Conservation (phyloP, 2,888 invertebrate genomes). For the Agonopterix arenella region DNA sequence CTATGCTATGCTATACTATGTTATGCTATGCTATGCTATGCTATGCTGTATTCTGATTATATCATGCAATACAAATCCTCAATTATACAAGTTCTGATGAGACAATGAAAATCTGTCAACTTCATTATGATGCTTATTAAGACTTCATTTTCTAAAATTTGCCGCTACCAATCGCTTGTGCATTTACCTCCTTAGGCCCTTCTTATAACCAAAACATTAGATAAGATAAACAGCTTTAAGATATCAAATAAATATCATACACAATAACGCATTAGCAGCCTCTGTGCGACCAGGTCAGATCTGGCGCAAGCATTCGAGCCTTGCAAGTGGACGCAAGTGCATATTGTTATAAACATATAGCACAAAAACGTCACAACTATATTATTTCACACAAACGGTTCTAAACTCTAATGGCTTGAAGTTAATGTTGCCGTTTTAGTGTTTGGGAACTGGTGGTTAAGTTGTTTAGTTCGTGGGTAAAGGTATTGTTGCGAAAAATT, state of each 20-base stretch:
- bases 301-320: slow-evolving; percentile 61
- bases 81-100: too few relatives aligned
- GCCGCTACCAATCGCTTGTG: too few relatives aligned
- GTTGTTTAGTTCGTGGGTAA: slow-evolving; percentile 8
- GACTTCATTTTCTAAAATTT: too few relatives aligned
- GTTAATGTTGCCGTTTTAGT: slow-evolving; percentile 17
- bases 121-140: too few relatives aligned
- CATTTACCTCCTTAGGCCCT: too few relatives aligned
- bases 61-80: too few relatives aligned
- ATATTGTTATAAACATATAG: slow-evolving; percentile 47
- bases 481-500: slow-evolving; percentile 71
- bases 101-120: too few relatives aligned
- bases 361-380: slow-evolving; percentile 16
- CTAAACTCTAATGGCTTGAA: slow-evolving; percentile 8
- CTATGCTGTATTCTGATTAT: too few relatives aligned
- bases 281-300: slow-evolving; percentile 45
- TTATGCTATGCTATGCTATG: too few relatives aligned
- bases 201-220: not conserved
- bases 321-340: slow-evolving; percentile 59
- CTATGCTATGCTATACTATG: too few relatives aligned
- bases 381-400: not conserved
- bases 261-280: slow-evolving; percentile 31
- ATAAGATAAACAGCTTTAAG: not conserved
- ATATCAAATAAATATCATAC: slow-evolving; percentile 20
- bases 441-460: slow-evolving; percentile 8